Evolutionary conservation across 2,888 invertebrate genomes (phyloP).

Genomic region (Lasius platythorax): DNA sequence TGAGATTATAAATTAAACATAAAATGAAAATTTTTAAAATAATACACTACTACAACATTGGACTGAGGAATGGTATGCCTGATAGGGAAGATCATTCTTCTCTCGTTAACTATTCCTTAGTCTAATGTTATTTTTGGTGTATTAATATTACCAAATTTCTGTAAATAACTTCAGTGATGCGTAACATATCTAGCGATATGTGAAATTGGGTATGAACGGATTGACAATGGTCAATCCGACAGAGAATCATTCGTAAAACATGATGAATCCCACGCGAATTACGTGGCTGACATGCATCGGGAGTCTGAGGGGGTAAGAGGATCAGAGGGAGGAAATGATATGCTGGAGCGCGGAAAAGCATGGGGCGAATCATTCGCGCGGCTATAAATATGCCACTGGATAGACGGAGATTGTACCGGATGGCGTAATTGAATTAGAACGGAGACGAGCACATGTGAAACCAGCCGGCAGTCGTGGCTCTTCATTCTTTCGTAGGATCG

Average conservation of each 20-base stretch:
- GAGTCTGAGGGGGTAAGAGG: neutral
- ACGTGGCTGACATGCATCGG: slow-evolving; percentile 14
- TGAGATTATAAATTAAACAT: neutral
- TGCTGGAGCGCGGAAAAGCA: neutral
- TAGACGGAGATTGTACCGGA: slow-evolving; percentile 44
- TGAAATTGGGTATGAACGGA: slow-evolving; percentile 78
- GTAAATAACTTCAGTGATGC: neutral
- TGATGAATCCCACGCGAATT: neutral
- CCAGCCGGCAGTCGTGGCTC: slow-evolving; percentile 19
- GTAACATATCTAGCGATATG: slow-evolving; percentile 56
- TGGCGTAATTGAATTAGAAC: slow-evolving; percentile 45
- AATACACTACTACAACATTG: neutral
- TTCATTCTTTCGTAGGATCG: slow-evolving; percentile 4
- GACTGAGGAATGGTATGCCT: neutral
- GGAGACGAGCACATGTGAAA: slow-evolving; percentile 36
- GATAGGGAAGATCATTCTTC: slow-evolving; percentile 2
- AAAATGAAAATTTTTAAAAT: neutral
- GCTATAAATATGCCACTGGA: slow-evolving; percentile 33
- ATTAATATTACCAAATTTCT: neutral
- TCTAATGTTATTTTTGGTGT: neutral
- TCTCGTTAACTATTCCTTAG: neutral
- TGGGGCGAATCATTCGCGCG: slow-evolving; percentile 19
- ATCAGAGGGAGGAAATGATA: neutral
- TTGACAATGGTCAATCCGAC: slow-evolving; percentile 57
- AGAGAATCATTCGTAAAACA: slow-evolving; percentile 26